Evolutionary conservation across 2,797 vertebrate genomes (phyloP).

Genomic region (Sciaenops ocellatus): DNA sequence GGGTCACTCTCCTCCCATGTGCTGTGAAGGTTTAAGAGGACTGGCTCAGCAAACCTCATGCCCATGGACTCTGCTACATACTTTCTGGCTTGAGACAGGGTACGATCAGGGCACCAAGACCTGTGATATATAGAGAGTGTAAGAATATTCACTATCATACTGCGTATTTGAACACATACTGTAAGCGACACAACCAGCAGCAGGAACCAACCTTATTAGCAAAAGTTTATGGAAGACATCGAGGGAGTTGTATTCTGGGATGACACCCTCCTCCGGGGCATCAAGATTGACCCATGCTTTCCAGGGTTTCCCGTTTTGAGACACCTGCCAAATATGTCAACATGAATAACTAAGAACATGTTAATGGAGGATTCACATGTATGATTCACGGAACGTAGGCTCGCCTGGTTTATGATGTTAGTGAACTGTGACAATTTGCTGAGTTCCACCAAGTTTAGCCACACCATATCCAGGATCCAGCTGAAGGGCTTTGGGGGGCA

Average conservation of each 20-base stretch:
- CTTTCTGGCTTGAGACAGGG: slow-evolving; percentile 87
- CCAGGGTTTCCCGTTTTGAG: slow-evolving; percentile 86
- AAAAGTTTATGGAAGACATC: slow-evolving; percentile 88
- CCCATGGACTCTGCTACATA: slow-evolving; percentile 86
- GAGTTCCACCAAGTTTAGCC: slow-evolving; percentile 90
- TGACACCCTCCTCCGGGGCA: slow-evolving; percentile 86
- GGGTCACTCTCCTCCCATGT: slow-evolving; percentile 89
- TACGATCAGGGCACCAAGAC: slow-evolving; percentile 90
- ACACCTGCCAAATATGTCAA: slow-evolving; percentile 77
- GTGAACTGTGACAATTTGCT: slow-evolving; percentile 85
- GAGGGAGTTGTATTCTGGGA: slow-evolving; percentile 87
- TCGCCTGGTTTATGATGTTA: slow-evolving; percentile 86
- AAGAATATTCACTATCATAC: slow-evolving; percentile 1
- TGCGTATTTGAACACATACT: slow-evolving; percentile 18
- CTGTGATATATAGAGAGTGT: slow-evolving; percentile 63
- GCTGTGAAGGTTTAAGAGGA: slow-evolving; percentile 87
- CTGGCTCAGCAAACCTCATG: slow-evolving; percentile 87
- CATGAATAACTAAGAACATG: neutral
- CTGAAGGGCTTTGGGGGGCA: slow-evolving; percentile 86
- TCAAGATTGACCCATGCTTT: slow-evolving; percentile 88
- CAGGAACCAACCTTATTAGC: slow-evolving; percentile 85
- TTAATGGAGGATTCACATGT: neutral
- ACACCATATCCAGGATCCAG: slow-evolving; percentile 90
- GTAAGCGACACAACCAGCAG: neutral
- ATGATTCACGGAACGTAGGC: neutral